Evolutionary conservation across 1,140 invertebrate genomes (phyloP).

Genomic region (Tigriopus japonicus): DNA sequence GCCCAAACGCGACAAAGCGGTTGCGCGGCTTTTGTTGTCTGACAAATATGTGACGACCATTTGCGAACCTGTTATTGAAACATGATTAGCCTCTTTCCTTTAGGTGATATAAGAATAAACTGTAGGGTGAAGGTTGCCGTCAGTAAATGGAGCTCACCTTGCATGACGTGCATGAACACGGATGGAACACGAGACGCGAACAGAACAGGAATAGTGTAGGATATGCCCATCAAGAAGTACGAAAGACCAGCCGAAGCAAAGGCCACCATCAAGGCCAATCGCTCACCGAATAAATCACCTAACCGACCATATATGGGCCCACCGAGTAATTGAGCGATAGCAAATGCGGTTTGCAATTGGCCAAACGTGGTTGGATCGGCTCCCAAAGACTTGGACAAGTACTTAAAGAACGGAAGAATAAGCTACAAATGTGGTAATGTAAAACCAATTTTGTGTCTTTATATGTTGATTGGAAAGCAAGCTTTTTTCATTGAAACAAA

Average conservation of each 20-base stretch:
- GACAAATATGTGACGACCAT: conserved; percentile 2
- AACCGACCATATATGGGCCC: conserved; percentile 11
- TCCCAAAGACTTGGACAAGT: conserved; percentile 2
- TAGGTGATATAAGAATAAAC: too few relatives aligned
- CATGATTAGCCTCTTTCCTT: too few relatives aligned
- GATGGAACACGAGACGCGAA: conserved; percentile 1
- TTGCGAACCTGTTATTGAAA: conserved; percentile 4
- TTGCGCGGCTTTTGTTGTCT: neutral
- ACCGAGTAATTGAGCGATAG: conserved; percentile 8
- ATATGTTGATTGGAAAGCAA: too few relatives aligned
- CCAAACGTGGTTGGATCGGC: conserved; percentile 11
- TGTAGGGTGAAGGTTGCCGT: neutral
- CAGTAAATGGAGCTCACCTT: neutral
- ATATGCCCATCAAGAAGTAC: conserved; percentile 6
- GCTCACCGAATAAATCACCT: conserved; percentile 9
- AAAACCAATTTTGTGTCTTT: too few relatives aligned
- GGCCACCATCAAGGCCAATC: conserved; percentile 2
- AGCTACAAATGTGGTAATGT: too few relatives aligned
- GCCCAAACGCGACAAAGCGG: neutral
- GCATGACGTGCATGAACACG: conserved; percentile 6
- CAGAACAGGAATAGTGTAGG: neutral
- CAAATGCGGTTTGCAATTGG: conserved; percentile 9
- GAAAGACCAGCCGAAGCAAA: neutral
- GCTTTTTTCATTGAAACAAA: too few relatives aligned
- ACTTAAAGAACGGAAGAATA: too few relatives aligned